Evolutionary conservation across 2,888 invertebrate species (phyloP), one percentile per base, ranked within the genome.

Genomic region (Pasiphila rectangulata): DNA sequence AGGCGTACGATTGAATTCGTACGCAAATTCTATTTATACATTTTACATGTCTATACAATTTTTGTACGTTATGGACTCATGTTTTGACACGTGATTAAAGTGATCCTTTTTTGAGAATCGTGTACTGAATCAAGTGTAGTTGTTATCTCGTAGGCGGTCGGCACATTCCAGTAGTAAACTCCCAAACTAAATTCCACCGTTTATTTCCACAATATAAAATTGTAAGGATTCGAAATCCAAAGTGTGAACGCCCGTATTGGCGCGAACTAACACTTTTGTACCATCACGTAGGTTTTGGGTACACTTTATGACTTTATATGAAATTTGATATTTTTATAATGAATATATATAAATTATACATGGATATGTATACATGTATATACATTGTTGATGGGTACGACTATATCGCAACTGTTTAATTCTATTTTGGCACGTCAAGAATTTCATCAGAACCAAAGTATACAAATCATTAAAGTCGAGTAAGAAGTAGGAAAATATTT

Each of bases 301-400:
- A 88, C 88, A 87, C 85, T 88, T 88, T 88, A 86, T 86, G 86
- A 86, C 87, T 88, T 88, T 88, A 87, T 87, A 88, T 87, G 77
- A 88, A 88, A 87, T 86, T 87, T 86, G 76, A 87, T 87, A 87
- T 88, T 88, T 88, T 88, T 88, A 83, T 87, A 87, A 85, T 86
- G 81, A 85, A 86, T 86, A 87, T 87, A 87, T 87, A 87, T 87
- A 87, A 86, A 87, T 85, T 87, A 86, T 87, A 87, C 87, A 87
- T 86, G 85, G 77, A 82, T 86, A 87, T 86, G 86, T 88, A 86
- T 85, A 87, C 86, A 86, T 87, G 85, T 87, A 87, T 85, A 87
- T 82, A 88, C 86, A 88, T 87, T 87, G 87, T 88, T 87, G 86
- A 84, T 82, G 85, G 83, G 84, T 84, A 85, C 83, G 86, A 83